phyloP scores from a whole-genome alignment of 2,888 invertebrate species.

The Yponomeuta malinellus region DNA sequence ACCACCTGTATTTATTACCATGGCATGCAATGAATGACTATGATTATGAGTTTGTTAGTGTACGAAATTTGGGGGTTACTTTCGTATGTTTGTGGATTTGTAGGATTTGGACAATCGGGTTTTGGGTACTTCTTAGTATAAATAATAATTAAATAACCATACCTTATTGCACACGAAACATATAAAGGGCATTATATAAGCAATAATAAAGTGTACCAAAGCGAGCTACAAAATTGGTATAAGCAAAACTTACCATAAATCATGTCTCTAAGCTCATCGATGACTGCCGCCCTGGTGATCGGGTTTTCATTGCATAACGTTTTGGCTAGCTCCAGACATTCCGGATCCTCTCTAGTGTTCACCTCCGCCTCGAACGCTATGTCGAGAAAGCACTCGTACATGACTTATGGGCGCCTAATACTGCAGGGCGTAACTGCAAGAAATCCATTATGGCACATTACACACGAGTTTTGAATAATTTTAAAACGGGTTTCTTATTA shows the following conservation, averaged over 20 bases:
- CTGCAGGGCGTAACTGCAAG: neutral
- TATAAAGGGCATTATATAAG: too few species aligned
- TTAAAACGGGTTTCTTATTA: neutral
- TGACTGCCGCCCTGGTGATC: slow-evolving; percentile 45
- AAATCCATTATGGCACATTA: neutral
- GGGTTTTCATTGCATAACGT: slow-evolving; percentile 53
- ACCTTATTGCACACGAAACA: too few species aligned
- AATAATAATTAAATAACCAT: too few species aligned
- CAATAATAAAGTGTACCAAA: too few species aligned
- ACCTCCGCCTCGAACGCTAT: slow-evolving; percentile 63
- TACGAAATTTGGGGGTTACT: too few species aligned
- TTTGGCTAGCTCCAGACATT: slow-evolving; percentile 44
- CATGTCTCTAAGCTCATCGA: slow-evolving; percentile 53
- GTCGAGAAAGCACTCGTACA: slow-evolving; percentile 59
- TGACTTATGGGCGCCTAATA: slow-evolving; percentile 22
- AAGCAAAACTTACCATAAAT: slow-evolving; percentile 44
- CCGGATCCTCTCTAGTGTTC: slow-evolving; percentile 50
- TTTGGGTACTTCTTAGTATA: too few species aligned
- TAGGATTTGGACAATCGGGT: too few species aligned
- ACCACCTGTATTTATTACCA: too few species aligned
- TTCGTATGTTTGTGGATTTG: too few species aligned
- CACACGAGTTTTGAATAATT: neutral
- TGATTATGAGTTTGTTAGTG: too few species aligned
- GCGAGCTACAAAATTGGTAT: neutral
- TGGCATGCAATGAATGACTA: too few species aligned